Evolutionary conservation across 2,888 invertebrate species (phyloP).

Genomic region (Lordiphosa andalusiaca): DNA sequence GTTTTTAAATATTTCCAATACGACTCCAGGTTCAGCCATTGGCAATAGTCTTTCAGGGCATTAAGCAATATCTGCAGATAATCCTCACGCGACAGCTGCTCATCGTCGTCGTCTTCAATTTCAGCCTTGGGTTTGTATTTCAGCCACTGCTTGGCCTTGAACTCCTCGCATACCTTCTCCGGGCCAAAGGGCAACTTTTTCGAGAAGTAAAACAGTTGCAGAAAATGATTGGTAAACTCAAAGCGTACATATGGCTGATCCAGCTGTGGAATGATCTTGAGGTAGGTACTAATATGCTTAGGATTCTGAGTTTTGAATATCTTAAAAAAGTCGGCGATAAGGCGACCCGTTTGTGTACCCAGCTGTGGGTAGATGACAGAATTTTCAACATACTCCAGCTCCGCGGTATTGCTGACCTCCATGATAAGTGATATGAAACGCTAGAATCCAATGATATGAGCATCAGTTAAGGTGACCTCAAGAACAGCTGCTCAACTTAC

Average conservation of each 20-base stretch:
- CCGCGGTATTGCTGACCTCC: slow-evolving; percentile 75
- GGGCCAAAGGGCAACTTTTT: slow-evolving; percentile 56
- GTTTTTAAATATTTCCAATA: slow-evolving; percentile 60
- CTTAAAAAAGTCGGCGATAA: slow-evolving; percentile 72
- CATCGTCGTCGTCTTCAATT: slow-evolving; percentile 35
- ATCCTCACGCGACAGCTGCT: slow-evolving; percentile 64
- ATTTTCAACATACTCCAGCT: slow-evolving; percentile 60
- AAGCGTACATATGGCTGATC: slow-evolving; percentile 74
- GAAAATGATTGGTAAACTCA: slow-evolving; percentile 72
- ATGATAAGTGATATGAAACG: slow-evolving; percentile 72
- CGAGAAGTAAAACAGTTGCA: slow-evolving; percentile 67
- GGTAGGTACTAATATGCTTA: slow-evolving; percentile 57
- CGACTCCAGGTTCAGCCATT: slow-evolving; percentile 61
- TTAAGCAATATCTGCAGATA: slow-evolving; percentile 70
- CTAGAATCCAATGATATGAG: slow-evolving; percentile 33
- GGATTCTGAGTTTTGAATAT: slow-evolving; percentile 66
- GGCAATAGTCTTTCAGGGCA: slow-evolving; percentile 71
- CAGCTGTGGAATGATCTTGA: slow-evolving; percentile 62
- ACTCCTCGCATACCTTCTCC: slow-evolving; percentile 72
- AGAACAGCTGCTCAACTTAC: slow-evolving; percentile 39
- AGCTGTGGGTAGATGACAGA: slow-evolving; percentile 71
- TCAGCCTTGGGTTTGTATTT: slow-evolving; percentile 59
- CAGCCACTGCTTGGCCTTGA: slow-evolving; percentile 68
- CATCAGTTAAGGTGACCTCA: neutral
- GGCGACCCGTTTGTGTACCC: slow-evolving; percentile 60